phyloP scores from a whole-genome alignment of 2,113 vertebrate genomes.

The Acinonyx jubatus region DNA sequence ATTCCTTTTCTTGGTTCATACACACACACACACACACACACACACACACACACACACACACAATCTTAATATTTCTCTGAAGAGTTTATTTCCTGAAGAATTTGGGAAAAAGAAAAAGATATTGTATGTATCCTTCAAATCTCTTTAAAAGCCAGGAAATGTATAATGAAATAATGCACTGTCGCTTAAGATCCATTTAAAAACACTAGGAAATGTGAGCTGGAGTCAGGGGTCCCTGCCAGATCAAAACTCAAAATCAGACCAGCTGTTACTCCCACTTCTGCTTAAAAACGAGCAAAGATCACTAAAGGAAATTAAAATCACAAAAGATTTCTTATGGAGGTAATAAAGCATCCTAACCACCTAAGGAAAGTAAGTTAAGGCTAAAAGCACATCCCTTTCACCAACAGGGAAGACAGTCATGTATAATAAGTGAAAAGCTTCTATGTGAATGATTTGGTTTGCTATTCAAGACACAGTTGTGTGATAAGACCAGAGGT shows the following conservation, averaged over 20 bases:
- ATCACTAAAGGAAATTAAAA: conserved; percentile 11
- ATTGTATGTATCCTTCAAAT: neutral
- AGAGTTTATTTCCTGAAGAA: neutral
- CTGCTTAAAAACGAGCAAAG: neutral
- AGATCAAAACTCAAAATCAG: neutral
- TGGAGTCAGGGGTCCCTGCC: neutral
- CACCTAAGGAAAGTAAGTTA: neutral
- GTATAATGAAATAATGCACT: neutral
- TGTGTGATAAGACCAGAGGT: neutral
- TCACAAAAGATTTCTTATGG: neutral
- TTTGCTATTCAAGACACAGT: conserved; percentile 1
- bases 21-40: neutral
- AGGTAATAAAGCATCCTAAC: neutral
- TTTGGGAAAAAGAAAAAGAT: neutral
- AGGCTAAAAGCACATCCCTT: neutral
- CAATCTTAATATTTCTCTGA: neutral
- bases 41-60: neutral
- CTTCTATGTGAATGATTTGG: neutral
- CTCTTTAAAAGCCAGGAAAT: neutral
- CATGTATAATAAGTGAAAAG: neutral
- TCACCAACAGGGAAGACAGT: neutral
- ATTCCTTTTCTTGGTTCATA: neutral
- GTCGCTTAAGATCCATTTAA: neutral
- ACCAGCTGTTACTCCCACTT: neutral
- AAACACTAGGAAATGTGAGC: neutral